These are phyloP conservation scores for Trichonephila clavata DNA, from an alignment of 1,140 invertebrate genomes.

Conservation along the genomic window DNA sequence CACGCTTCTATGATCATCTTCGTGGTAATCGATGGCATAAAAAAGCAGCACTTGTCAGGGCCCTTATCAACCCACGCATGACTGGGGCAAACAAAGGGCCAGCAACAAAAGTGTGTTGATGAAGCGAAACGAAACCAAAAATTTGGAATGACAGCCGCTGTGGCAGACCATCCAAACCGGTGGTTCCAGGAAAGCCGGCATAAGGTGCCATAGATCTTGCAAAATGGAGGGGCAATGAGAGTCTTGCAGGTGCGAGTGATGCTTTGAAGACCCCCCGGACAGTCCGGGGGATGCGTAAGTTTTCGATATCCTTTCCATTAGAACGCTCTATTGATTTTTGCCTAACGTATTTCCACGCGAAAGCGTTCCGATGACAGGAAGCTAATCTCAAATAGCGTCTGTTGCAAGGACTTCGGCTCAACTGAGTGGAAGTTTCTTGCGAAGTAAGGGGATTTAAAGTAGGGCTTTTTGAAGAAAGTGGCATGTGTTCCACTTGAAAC, in stretches of 20 bases:
- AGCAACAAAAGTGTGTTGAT: not conserved
- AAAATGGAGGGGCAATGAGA: not conserved
- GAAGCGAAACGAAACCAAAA: constrained; percentile 41
- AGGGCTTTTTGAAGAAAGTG: not conserved
- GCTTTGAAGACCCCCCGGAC: constrained; percentile 25
- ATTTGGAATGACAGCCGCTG: not conserved
- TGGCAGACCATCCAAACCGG: not conserved
- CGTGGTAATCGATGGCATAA: too few relatives aligned
- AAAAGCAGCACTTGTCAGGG: too few relatives aligned
- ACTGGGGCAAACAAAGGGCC: not conserved
- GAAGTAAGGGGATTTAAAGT: not conserved
- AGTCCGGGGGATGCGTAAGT: constrained; percentile 13
- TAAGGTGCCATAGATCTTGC: not conserved
- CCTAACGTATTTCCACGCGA: constrained; percentile 22
- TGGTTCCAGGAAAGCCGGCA: not conserved
- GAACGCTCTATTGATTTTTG: constrained; percentile 61
- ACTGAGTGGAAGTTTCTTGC: constrained; percentile 25
- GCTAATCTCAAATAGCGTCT: constrained; percentile 43
- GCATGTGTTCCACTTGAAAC: not conserved
- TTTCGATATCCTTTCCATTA: constrained; percentile 60
- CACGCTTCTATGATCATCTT: too few relatives aligned
- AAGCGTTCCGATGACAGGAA: constrained; percentile 19
- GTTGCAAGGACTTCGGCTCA: constrained; percentile 23
- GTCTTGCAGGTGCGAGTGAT: constrained; percentile 27
- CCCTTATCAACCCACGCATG: too few relatives aligned